A percentile compares a stretch with the other conserved stretches of the same genome.
Evolutionary conservation across 1,140 invertebrate genomes (phyloP).

Genomic region (Bombus consobrinus): DNA sequence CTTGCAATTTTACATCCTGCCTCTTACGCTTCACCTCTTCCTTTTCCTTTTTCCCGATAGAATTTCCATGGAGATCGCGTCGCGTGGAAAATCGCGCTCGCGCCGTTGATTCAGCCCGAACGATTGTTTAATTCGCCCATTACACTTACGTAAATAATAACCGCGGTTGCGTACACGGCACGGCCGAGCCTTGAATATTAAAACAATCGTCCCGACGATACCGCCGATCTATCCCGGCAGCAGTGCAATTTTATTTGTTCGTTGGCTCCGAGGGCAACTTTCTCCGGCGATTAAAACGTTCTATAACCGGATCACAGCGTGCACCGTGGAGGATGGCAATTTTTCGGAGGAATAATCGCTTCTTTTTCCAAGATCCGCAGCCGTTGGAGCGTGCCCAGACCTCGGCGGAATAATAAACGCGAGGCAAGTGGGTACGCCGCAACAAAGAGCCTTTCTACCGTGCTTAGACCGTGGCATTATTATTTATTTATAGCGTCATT

Average conservation of each 20-base stretch:
- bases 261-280: not conserved
- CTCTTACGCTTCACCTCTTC: not conserved
- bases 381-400: slow-evolving; percentile 49
- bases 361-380: slow-evolving; percentile 21
- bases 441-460: slow-evolving; percentile 62
- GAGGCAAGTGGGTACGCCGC: slow-evolving; percentile 50
- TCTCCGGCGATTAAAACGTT: not conserved
- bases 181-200: not conserved
- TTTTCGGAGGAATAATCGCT: not conserved
- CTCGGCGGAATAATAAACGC: slow-evolving; percentile 62
- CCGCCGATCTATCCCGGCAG: not conserved
- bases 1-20: not conserved
- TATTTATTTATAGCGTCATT: slow-evolving; percentile 76
- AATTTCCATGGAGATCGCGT: no score
- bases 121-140: not conserved
- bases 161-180: not conserved
- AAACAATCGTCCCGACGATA: not conserved
- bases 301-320: not conserved
- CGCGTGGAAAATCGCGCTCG: no score
- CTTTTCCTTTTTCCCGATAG: not conserved
- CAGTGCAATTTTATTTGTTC: not conserved
- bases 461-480: slow-evolving; percentile 70
- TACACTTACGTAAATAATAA: slow-evolving; percentile 30
- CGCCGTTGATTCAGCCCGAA: no score
- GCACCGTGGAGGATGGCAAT: not conserved